Base-by-base conservation (phyloP, 2,113 vertebrate genomes). In the Myxocyprinus asiaticus region DNA sequence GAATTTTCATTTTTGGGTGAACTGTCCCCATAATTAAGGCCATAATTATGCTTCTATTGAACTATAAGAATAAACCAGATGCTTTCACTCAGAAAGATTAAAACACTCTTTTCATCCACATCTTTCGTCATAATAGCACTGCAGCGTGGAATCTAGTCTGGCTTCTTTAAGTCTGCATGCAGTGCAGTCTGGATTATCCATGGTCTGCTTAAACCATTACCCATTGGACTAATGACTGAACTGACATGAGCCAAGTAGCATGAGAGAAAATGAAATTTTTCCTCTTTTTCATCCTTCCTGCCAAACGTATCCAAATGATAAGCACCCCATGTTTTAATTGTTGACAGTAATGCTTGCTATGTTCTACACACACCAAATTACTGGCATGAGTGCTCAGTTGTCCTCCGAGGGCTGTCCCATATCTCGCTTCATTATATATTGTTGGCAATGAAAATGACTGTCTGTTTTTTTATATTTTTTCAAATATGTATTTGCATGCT, bases 201-300 rank as follows among this genome's bases (percentile, higher is more conserved):
- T 84, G 85, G 80, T 90, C 68, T 81, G 53, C 72, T 67, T 33
- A 33, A 33, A 33, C 22, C 22, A 33, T 33, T 33, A 33, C 79
- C 86, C 84, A 76, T 84, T 45, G 42, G 43, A 74, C 83, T 89
- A 89, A 91, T 88, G 85, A 90, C 65, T 73, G 78, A 83, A 76
- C 70, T 61, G 63, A 81, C 81, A 43, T 67, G 74, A 88, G 86
- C 83, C 87, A 85, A 84, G 76, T 81, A 63, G 82, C 86, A 87
- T 87, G 82, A 77, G 81, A 80, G 73, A 84, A 85, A 88, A 85
- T 33, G 22, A 33, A 88, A 85, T 67, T 82, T 10, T 5, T 80
- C 76, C 48, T 11, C 51, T 66, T 78, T 63, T 15, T 47, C 7
- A 33, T 33, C 22, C 22, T 33, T 33, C 22, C 22, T 33, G 22